Evolutionary conservation across 2,888 invertebrate species (phyloP), one percentile per base, ranked within the genome.

Genomic region (Amphipoea lucens): DNA sequence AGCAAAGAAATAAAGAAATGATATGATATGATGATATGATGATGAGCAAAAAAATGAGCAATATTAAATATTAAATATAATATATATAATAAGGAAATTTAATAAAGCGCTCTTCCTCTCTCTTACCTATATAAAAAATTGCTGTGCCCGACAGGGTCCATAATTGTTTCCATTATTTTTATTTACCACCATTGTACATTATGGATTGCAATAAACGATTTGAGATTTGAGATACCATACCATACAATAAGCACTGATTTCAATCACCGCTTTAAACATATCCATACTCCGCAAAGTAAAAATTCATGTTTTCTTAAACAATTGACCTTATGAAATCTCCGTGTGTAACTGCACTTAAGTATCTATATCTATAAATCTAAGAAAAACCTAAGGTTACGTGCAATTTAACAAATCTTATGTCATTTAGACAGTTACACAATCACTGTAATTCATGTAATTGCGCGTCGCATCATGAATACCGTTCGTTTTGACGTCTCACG

Each of bases 401-500:
- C 78, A 88, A 86, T 87, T 87, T 82, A 79, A 78, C 79, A 83
- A 79, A 86, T 82, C 67, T 78, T 74, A 74, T 82, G 76, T 79
- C 86, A 86, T 88, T 79, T 81, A 48, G 42, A 83, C 79, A 73
- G 74, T 86, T 76, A 84, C 20, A 72, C 82, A 84, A 82, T 81
- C 72, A 78, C 62, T 81, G 77, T 85, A 67, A 87, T 87, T 87
- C 80, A 66, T 84, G 71, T 86, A 86, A 88, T 85, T 85, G 81
- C 80, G 66, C 42, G 84, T 66, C 82, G 79, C 74, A 78, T 79
- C 83, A 84, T 79, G 80, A 80, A 79, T 80, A 78, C 86, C 78
- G 84, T 81, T 85, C 71, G 42, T 62, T 82, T 79, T 80, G 76
- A 62, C 71, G 73, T 74, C 79, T 54, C 84, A 70, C n/a, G 79